phyloP scores from a whole-genome alignment of 1,140 invertebrate genomes.

The Pseudomyrmex cubaensis region DNA sequence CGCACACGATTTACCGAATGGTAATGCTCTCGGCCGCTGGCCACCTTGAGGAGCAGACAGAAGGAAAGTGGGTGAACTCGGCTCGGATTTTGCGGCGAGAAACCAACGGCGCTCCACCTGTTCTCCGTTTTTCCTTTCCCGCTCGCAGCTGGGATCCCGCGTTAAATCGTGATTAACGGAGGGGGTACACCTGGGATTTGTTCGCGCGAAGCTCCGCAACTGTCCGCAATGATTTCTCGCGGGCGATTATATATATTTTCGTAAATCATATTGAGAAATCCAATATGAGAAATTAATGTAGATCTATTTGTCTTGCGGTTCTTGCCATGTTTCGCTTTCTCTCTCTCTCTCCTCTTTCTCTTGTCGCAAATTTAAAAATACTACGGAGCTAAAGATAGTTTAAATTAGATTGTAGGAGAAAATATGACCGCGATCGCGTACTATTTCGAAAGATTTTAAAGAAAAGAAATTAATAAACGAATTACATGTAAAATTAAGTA shows the following conservation, averaged over 20 bases:
- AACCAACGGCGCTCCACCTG: slow-evolving; percentile 63
- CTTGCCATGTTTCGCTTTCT: neutral
- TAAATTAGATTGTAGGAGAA: too few relatives aligned
- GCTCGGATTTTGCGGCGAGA: slow-evolving; percentile 73
- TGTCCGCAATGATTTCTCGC: neutral
- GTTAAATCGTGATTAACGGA: neutral
- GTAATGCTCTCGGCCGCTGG: slow-evolving; percentile 50
- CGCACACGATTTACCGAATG: slow-evolving; percentile 72
- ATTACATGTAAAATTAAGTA: neutral
- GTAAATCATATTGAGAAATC: neutral
- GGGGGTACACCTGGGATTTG: neutral
- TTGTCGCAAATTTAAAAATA: neutral
- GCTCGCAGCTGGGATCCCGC: neutral
- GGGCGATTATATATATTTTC: neutral
- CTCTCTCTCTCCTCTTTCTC: neutral
- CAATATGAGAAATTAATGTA: neutral
- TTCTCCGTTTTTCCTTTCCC: slow-evolving; percentile 17
- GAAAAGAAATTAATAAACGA: neutral
- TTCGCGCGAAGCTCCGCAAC: slow-evolving; percentile 2
- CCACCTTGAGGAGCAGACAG: slow-evolving; percentile 67
- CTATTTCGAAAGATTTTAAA: too few relatives aligned
- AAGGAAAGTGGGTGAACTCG: slow-evolving; percentile 78
- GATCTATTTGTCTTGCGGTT: neutral
- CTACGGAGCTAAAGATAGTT: too few relatives aligned
- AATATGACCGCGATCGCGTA: too few relatives aligned